A percentile compares a stretch with the other conserved stretches of the same genome.
phyloP scores from a whole-genome alignment of 92 coral and sea anemone species.

The Porites evermanni region DNA sequence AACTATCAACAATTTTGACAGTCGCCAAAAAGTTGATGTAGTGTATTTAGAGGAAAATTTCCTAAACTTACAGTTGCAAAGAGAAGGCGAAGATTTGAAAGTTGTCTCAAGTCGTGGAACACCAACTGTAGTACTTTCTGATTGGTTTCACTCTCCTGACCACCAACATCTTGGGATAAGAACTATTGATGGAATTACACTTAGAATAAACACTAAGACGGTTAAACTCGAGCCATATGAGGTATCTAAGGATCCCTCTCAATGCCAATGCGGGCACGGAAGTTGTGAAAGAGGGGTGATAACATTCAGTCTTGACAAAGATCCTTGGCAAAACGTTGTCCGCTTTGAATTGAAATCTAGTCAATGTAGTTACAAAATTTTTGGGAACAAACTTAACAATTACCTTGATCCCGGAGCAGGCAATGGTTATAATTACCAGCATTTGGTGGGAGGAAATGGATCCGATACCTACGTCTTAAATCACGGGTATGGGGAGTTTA shows the following conservation, averaged over 20 bases:
- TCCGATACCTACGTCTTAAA: not conserved
- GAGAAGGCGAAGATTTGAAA: conserved; percentile 7
- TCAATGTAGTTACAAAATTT: conserved; percentile 14
- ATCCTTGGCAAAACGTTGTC: conserved; percentile 55
- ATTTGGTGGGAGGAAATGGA: conserved; percentile 53
- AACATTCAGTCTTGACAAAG: conserved; percentile 16
- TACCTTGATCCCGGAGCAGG: conserved; percentile 64
- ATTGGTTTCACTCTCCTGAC: conserved; percentile 36
- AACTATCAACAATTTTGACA: conserved; percentile 34
- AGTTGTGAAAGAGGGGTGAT: not conserved
- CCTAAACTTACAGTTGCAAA: conserved; percentile 17
- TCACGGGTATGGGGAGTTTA: too few relatives aligned
- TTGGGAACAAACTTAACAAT: conserved; percentile 58
- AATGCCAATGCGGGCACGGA: conserved; percentile 41
- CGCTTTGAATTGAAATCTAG: conserved; percentile 64
- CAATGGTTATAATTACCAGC: conserved; percentile 18
- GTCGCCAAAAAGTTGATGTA: conserved; percentile 34
- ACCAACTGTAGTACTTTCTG: conserved; percentile 15
- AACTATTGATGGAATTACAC: conserved; percentile 58
- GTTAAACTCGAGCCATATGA: conserved; percentile 49
- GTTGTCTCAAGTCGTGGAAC: conserved; percentile 6
- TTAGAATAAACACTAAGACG: not conserved
- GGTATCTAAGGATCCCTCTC: conserved; percentile 55
- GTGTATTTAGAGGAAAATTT: conserved; percentile 37
- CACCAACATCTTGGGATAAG: conserved; percentile 54